Conservation (phyloP, 1,140 invertebrate genomes). For the Drosophila kanapiae region DNA sequence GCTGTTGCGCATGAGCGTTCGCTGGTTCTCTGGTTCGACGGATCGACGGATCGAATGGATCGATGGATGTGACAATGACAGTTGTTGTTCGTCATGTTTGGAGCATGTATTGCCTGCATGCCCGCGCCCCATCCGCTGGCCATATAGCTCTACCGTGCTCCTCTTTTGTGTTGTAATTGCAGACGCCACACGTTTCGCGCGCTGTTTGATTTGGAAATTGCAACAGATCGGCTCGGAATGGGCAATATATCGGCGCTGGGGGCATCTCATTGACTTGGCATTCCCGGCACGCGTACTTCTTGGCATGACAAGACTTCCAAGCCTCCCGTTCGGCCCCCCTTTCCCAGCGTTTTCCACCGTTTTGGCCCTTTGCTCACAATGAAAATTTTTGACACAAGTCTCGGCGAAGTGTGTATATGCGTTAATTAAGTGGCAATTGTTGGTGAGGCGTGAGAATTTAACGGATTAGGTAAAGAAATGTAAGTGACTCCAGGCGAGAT, state of each 20-base stretch:
- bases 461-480: slow-evolving; percentile 70
- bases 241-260: slow-evolving; percentile 60
- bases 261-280: slow-evolving; percentile 70
- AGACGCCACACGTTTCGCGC: slow-evolving; percentile 83
- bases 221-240: slow-evolving; percentile 73
- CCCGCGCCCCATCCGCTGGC: background rate
- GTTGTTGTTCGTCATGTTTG: slow-evolving; percentile 85
- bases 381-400: slow-evolving; percentile 72
- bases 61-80: slow-evolving; percentile 78
- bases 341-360: slow-evolving; percentile 7
- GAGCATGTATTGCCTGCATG: slow-evolving; percentile 54
- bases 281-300: slow-evolving; percentile 72
- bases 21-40: slow-evolving; percentile 18
- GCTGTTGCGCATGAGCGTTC: slow-evolving; percentile 43
- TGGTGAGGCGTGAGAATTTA: slow-evolving; percentile 76
- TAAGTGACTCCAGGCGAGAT: slow-evolving; percentile 12
- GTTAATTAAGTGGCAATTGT: slow-evolving; percentile 84
- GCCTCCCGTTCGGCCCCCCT: background rate
- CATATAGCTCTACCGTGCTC: slow-evolving; percentile 30
- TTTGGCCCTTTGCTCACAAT: slow-evolving; percentile 36
- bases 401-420: slow-evolving; percentile 23
- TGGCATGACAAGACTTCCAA: slow-evolving; percentile 82
- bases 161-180: slow-evolving; percentile 81
- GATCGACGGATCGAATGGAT: slow-evolving; percentile 22
- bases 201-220: slow-evolving; percentile 83